A percentile compares a stretch with the other conserved stretches of the same genome.
Evolutionary conservation across 2,888 invertebrate species (phyloP).

Genomic region (Tiliacea citrago): DNA sequence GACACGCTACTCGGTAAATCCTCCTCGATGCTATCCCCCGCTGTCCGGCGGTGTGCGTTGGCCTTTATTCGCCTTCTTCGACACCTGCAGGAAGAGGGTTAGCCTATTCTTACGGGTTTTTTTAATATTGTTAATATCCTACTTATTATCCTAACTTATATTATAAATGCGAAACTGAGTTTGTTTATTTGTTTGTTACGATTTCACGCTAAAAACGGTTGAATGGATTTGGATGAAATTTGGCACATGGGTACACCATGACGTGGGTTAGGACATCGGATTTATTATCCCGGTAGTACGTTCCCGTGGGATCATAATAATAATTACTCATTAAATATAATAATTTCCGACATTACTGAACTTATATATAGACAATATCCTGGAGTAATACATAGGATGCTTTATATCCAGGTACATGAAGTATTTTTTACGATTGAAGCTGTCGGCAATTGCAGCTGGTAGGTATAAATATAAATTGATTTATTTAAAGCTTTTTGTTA

Average conservation of each 20-base stretch:
- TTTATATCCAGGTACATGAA: not conserved
- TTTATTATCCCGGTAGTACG: not conserved
- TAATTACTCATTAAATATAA: too few species aligned
- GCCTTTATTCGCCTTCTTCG: conserved; percentile 1
- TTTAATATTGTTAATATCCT: not conserved
- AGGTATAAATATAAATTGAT: not conserved
- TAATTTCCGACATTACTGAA: too few species aligned
- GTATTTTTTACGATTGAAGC: too few species aligned
- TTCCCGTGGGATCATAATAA: not conserved
- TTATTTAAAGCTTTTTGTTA: not conserved
- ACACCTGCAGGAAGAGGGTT: not conserved
- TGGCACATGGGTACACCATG: not conserved
- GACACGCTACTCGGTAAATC: too few species aligned
- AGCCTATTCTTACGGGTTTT: conserved; percentile 11
- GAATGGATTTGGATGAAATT: not conserved
- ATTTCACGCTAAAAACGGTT: not conserved
- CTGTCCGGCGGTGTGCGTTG: too few species aligned
- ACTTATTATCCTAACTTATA: not conserved
- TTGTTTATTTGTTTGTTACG: not conserved
- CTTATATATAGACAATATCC: too few species aligned
- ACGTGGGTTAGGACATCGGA: too few species aligned
- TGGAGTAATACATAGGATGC: not conserved
- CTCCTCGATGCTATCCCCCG: too few species aligned
- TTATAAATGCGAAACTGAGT: not conserved
- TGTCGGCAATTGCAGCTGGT: not conserved